A percentile compares a stretch with the other conserved stretches of the same genome.
phyloP scores from a whole-genome alignment of 2,888 invertebrate genomes.

The Noctua janthina region DNA sequence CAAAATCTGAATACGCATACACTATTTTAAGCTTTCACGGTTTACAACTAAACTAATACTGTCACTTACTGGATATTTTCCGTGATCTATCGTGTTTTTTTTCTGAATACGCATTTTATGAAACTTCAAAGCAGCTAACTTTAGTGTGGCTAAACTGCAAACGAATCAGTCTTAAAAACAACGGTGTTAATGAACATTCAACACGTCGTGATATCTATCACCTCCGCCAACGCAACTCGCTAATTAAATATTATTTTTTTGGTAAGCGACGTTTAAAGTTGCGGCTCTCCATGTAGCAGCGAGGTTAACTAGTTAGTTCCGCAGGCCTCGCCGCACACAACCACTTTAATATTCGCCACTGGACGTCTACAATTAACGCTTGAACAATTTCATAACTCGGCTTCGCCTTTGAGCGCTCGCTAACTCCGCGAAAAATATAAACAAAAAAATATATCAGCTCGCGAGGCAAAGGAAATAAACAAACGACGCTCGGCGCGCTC shows the following conservation, averaged over 20 bases:
- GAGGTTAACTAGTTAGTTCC: conserved; percentile 86
- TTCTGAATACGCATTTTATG: neutral
- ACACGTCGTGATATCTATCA: conserved; percentile 69
- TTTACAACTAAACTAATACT: too few species aligned
- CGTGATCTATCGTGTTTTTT: too few species aligned
- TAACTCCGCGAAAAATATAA: conserved; percentile 76
- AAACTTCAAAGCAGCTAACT: conserved; percentile 16
- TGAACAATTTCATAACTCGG: conserved; percentile 89
- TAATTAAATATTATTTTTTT: conserved; percentile 84
- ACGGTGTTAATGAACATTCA: conserved; percentile 64
- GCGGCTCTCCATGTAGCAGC: conserved; percentile 72
- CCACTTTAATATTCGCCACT: conserved; percentile 89
- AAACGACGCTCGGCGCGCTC: conserved; percentile 71
- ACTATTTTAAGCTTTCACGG: too few species aligned
- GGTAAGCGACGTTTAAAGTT: conserved; percentile 75
- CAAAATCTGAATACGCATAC: neutral
- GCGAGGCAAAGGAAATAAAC: conserved; percentile 80
- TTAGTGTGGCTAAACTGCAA: conserved; percentile 30
- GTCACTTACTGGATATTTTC: too few species aligned
- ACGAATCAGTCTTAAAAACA: conserved; percentile 51
- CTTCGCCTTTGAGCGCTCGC: conserved; percentile 86
- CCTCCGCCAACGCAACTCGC: conserved; percentile 71
- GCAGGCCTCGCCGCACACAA: conserved; percentile 76
- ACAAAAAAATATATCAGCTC: conserved; percentile 81
- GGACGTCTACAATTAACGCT: conserved; percentile 90